Evolutionary conservation across 2,797 vertebrate genomes (phyloP).

Genomic region (Neostethus bicornis): DNA sequence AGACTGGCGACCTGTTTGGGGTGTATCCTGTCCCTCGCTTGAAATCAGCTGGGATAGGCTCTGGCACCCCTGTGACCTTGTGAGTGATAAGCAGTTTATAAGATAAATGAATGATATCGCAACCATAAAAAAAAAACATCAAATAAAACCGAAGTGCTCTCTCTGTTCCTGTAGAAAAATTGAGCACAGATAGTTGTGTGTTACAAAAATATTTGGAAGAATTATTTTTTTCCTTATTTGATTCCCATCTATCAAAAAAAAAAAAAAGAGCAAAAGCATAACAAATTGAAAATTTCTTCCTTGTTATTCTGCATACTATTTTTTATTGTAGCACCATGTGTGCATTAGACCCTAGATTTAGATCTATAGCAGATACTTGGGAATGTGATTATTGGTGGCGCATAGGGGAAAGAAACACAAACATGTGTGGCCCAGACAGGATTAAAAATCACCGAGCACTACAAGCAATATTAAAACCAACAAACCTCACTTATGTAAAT

Average conservation of each 20-base stretch:
- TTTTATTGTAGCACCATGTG: constrained; percentile 4
- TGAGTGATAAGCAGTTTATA: too few species aligned
- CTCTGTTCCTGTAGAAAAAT: too few species aligned
- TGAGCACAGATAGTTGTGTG: too few species aligned
- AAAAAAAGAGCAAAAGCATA: not conserved
- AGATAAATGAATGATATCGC: too few species aligned
- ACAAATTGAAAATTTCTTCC: not conserved
- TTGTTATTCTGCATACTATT: not conserved
- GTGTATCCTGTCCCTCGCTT: too few species aligned
- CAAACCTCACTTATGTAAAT: constrained; percentile 39
- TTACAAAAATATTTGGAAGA: too few species aligned
- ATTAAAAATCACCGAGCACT: constrained; percentile 53
- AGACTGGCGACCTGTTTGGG: too few species aligned
- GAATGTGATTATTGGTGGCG: constrained; percentile 22
- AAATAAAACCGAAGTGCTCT: too few species aligned
- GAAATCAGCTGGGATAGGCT: too few species aligned
- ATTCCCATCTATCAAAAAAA: not conserved
- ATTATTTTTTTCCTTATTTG: not conserved
- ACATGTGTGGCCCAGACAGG: constrained; percentile 46
- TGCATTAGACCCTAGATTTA: not conserved
- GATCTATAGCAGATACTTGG: constrained; percentile 22
- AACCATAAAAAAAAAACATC: too few species aligned
- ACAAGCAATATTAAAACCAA: constrained; percentile 46
- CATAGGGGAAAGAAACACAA: constrained; percentile 20
- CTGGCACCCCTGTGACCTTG: too few species aligned